Conservation (phyloP, 2,888 invertebrate genomes). For the Spatulosminthurus flaviceps region DNA sequence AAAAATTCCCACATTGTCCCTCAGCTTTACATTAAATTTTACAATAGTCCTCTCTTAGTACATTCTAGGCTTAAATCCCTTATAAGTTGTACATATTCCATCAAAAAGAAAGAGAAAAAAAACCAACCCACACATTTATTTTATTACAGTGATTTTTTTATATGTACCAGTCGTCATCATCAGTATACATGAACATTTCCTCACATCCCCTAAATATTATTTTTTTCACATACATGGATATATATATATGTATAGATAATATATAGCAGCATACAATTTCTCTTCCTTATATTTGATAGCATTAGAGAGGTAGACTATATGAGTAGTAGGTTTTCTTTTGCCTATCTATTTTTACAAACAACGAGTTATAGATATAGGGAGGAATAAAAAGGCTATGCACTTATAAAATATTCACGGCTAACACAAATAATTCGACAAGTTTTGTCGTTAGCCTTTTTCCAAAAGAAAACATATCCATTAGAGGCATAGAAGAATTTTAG, state of each 20-base stretch:
- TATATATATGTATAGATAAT: not conserved
- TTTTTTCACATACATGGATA: not conserved
- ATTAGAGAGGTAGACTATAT: too few species aligned
- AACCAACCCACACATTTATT: too few species aligned
- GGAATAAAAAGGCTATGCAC: not conserved
- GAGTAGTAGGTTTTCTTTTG: too few species aligned
- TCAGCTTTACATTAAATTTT: not conserved
- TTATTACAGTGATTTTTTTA: too few species aligned
- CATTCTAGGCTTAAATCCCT: too few species aligned
- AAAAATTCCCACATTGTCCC: not conserved
- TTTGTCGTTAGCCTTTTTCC: not conserved
- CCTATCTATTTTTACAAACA: too few species aligned
- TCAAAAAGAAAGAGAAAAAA: not conserved
- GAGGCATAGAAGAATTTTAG: too few species aligned
- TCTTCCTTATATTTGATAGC: not conserved
- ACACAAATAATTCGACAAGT: constrained; percentile 1
- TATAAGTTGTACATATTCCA: too few species aligned
- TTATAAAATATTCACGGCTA: not conserved
- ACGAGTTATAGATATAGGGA: too few species aligned
- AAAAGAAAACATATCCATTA: not conserved
- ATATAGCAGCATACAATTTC: not conserved
- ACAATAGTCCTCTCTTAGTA: not conserved
- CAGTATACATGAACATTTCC: too few species aligned
- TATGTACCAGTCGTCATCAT: too few species aligned
- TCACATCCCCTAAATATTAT: not conserved